Evolutionary conservation across 2,113 vertebrate genomes (phyloP), one percentile per base, ranked within the genome.

Genomic region (Percopsis transmontana): DNA sequence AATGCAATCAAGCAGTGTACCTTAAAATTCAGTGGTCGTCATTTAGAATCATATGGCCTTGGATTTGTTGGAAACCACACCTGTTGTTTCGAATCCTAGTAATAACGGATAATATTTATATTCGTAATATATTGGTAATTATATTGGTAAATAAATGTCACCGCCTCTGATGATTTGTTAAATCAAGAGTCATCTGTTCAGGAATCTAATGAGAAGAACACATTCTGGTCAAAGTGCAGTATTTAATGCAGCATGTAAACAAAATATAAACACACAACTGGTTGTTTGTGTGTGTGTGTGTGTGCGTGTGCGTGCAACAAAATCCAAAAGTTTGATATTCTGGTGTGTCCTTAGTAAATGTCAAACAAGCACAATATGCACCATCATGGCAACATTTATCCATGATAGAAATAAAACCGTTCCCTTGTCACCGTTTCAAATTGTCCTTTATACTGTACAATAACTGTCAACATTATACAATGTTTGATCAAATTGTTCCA

Each of bases 311-410:
- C 5, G 15, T 42, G 16, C 5, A 41, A 10, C 42, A 33, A 45
- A 14, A 42, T 58, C 21, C 21, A 33, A 6, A 33, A 19, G 19
- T 55, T 9, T 18, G 11, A 27, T 53, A 72, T 68, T 39, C 39
- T n/a, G 50, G n/a, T 5, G 27, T 50, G 47, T 72, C 57, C 40
- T 64, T 67, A 57, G 53, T 18, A 79, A 73, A 73, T 83, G 68
- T 59, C 68, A 75, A 33, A 45, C 44, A 61, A 45, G 13, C 2
- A 2, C 18, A 50, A 41, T 44, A 40, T 2, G 33, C 72, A 80
- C 77, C 70, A 76, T 64, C 61, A 73, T 72, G 47, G 69, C 44
- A 77, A 72, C 64, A 61, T 62, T 67, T 59, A 68, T 33, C n/a
- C 44, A 61, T 52, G 76, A 72, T 52, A 67, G 52, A 70, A 72